These are phyloP conservation scores for Cepaea hortensis DNA, from an alignment of 2,888 invertebrate genomes.

Conservation along the genomic window DNA sequence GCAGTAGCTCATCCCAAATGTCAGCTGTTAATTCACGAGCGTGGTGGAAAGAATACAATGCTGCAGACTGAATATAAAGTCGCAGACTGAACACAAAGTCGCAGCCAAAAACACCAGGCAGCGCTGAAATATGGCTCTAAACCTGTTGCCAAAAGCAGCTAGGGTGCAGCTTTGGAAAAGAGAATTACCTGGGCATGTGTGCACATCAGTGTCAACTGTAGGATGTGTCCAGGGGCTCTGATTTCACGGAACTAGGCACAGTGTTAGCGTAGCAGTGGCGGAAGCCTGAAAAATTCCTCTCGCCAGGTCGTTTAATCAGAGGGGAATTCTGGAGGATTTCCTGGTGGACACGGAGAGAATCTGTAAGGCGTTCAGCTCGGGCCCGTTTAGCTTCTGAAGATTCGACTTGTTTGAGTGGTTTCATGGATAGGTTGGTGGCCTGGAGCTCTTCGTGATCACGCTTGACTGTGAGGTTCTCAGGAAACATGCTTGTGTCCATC, in stretches of 20 bases:
- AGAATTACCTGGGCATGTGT: not conserved
- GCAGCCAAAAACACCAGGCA: not conserved
- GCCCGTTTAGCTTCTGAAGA: constrained; percentile 49
- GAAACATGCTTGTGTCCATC: constrained; percentile 35
- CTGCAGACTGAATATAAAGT: constrained; percentile 1
- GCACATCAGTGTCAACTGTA: constrained; percentile 43
- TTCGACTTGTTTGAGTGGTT: constrained; percentile 45
- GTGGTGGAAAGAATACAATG: constrained; percentile 28
- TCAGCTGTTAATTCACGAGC: constrained; percentile 35
- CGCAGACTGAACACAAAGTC: not conserved
- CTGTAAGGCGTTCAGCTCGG: constrained; percentile 49
- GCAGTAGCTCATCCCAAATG: constrained; percentile 9
- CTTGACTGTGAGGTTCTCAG: constrained; percentile 45
- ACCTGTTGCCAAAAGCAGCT: constrained; percentile 44
- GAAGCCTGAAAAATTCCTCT: constrained; percentile 52
- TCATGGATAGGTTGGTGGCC: constrained; percentile 45
- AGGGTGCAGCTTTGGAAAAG: constrained; percentile 42
- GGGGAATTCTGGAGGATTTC: constrained; percentile 54
- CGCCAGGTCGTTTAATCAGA: constrained; percentile 51
- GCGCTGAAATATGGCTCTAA: constrained; percentile 13
- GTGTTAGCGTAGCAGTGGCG: constrained; percentile 51
- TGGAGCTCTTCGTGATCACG: constrained; percentile 31
- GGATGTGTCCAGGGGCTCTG: constrained; percentile 50
- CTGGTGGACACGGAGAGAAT: constrained; percentile 51
- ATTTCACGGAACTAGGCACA: constrained; percentile 44